A percentile compares a stretch with the other conserved stretches of the same genome.
Evolutionary conservation across 2,113 vertebrate genomes (phyloP).

Genomic region (Rhinopomastus cyanomelas): DNA sequence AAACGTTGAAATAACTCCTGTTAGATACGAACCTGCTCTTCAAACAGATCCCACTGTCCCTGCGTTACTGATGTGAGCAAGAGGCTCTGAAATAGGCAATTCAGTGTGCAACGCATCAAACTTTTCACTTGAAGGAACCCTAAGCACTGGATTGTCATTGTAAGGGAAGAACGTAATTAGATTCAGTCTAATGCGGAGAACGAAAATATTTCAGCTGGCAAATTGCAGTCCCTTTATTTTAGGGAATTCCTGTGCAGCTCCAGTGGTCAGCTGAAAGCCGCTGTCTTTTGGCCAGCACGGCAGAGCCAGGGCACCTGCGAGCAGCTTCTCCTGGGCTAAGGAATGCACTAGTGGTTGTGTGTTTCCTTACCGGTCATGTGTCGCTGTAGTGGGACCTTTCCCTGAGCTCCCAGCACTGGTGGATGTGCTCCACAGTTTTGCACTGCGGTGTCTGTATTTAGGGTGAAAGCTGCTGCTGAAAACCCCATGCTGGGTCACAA

Average conservation of each 20-base stretch:
- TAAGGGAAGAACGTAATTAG: constrained; percentile 36
- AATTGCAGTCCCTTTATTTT: background rate
- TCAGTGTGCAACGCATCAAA: background rate
- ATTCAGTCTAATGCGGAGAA: constrained; percentile 33
- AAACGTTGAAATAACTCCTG: background rate
- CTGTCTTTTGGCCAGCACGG: background rate
- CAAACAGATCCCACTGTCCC: background rate
- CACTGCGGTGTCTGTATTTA: rapidly evolving
- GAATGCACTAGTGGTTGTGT: background rate
- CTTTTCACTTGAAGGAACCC: background rate
- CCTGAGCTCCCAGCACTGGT: background rate
- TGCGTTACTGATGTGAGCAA: background rate
- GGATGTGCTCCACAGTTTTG: background rate
- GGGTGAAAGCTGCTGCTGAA: background rate
- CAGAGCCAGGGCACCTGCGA: background rate
- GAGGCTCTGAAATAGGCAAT: background rate
- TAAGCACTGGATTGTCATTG: background rate
- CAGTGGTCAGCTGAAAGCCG: background rate
- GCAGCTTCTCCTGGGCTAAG: background rate
- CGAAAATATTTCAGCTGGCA: constrained; percentile 53
- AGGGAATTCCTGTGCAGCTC: constrained; percentile 36
- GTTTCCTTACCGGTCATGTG: background rate
- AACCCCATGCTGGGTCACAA: background rate
- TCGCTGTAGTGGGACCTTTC: background rate
- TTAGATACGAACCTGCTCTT: background rate